phyloP scores from a whole-genome alignment of 2,113 vertebrate genomes.

The Siniperca chuatsi region DNA sequence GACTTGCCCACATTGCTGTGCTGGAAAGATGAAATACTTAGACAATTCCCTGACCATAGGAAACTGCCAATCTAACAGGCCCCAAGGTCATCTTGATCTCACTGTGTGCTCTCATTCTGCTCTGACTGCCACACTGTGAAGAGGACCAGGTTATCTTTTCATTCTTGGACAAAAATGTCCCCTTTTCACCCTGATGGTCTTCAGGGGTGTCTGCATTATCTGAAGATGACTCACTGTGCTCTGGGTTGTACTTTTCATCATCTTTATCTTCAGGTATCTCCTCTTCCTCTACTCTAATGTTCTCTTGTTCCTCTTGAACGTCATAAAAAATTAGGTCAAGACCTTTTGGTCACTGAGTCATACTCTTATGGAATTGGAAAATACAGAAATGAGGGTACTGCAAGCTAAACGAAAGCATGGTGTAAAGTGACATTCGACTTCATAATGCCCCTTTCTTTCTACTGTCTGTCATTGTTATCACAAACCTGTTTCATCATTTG shows the following conservation, averaged over 20 bases:
- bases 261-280: constrained; percentile 38
- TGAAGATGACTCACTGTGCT: constrained; percentile 25
- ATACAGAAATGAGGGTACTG: background rate
- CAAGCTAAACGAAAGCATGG: background rate
- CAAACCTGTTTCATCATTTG: too few relatives aligned
- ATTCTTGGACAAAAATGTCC: constrained; percentile 26
- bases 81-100: constrained; percentile 52
- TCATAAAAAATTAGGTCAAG: constrained; percentile 31
- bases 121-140: constrained; percentile 15
- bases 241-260: constrained; percentile 39
- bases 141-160: constrained; percentile 48
- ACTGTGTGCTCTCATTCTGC: constrained; percentile 19
- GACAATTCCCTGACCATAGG: constrained; percentile 18
- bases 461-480: too few relatives aligned
- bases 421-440: background rate
- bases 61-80: constrained; percentile 14
- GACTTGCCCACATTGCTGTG: constrained; percentile 2
- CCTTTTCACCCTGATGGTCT: constrained; percentile 30
- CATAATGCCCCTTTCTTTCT: background rate
- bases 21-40: constrained; percentile 21
- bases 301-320: constrained; percentile 14
- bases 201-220: constrained; percentile 17
- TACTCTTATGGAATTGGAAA: background rate
- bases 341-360: constrained; percentile 3
- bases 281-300: constrained; percentile 19